A percentile compares a stretch with the other conserved stretches of the same genome.
Evolutionary conservation across 2,113 vertebrate genomes (phyloP).

Genomic region (Crotalus viridis): DNA sequence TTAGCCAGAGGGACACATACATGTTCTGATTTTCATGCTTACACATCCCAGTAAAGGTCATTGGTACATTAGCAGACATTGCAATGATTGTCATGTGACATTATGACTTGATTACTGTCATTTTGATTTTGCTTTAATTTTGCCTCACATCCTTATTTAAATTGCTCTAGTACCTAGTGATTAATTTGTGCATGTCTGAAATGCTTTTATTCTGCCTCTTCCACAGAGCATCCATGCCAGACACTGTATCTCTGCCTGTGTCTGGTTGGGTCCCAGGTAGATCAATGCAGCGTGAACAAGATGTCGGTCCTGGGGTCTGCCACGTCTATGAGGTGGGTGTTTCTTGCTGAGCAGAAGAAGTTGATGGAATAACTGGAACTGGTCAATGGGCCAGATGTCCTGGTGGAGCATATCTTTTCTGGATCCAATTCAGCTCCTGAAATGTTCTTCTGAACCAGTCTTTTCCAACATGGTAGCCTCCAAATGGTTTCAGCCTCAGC

Average conservation of each 20-base stretch:
- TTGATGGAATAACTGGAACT: not conserved
- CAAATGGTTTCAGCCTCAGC: not conserved
- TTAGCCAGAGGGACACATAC: not conserved
- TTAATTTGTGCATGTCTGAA: not conserved
- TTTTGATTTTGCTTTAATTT: not conserved
- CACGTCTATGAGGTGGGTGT: slow-evolving; percentile 87
- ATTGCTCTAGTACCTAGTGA: not conserved
- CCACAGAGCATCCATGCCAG: slow-evolving; percentile 84
- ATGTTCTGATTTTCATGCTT: not conserved
- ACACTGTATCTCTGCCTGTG: slow-evolving; percentile 80
- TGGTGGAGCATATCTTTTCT: not conserved
- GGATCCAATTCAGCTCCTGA: not conserved
- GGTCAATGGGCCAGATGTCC: not conserved
- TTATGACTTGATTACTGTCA: not conserved
- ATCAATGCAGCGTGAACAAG: slow-evolving; percentile 69
- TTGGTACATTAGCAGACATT: not conserved
- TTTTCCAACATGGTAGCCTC: not conserved
- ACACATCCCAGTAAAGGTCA: not conserved
- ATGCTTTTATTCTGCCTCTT: not conserved
- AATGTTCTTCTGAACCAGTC: not conserved
- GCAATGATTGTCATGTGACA: not conserved
- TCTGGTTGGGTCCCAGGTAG: slow-evolving; percentile 77
- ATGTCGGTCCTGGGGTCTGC: slow-evolving; percentile 81
- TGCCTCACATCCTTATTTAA: not conserved
- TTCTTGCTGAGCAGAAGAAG: not conserved